These are phyloP conservation scores for Lepilemur ruficaudatus DNA, from an alignment of 2,797 vertebrate genomes.

Conservation along the genomic window DNA sequence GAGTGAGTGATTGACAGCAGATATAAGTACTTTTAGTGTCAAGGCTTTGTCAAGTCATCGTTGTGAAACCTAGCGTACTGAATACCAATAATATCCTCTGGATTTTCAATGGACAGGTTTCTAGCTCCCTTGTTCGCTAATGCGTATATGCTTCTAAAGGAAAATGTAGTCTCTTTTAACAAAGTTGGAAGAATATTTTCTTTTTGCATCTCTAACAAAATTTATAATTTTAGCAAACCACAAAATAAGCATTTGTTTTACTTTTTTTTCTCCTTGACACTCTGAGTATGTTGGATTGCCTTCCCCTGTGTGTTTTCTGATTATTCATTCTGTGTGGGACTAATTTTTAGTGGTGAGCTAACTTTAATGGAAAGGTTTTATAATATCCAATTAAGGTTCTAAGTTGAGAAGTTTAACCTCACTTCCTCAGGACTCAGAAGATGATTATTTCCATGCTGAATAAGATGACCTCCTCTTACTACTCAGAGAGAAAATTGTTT, in stretches of 20 bases:
- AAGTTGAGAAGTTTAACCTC: neutral
- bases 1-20: constrained; percentile 82
- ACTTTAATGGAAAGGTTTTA: neutral
- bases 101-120: constrained; percentile 62
- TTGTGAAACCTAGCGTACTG: constrained; percentile 71
- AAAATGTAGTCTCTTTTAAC: constrained; percentile 40
- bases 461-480: neutral
- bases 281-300: neutral
- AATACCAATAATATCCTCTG: constrained; percentile 75
- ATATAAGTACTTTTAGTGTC: constrained; percentile 82
- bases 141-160: constrained; percentile 52
- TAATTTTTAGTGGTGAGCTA: neutral
- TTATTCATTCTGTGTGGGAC: neutral
- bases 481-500: constrained; percentile 4
- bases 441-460: constrained; percentile 4
- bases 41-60: constrained; percentile 84
- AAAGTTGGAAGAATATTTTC: neutral
- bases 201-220: constrained; percentile 39
- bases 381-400: neutral
- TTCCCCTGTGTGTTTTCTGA: neutral
- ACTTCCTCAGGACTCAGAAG: neutral
- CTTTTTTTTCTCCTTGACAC: neutral
- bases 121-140: neutral
- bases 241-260: constrained; percentile 38
- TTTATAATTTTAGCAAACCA: constrained; percentile 20